These are phyloP conservation scores for Nomada ruficornis DNA, from an alignment of 2,888 invertebrate species.

Conservation along the genomic window DNA sequence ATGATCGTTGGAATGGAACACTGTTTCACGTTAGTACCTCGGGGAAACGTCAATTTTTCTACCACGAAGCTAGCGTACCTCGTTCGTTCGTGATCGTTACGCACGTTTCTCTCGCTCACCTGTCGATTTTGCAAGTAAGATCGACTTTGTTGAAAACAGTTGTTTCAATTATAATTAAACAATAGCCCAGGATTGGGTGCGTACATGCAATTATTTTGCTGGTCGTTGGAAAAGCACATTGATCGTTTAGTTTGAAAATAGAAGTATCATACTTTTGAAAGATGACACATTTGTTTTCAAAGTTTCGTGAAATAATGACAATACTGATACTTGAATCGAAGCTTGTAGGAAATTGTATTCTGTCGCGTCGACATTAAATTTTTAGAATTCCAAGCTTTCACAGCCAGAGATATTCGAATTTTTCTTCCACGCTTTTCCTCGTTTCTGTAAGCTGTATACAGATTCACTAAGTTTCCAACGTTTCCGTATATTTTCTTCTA, in stretches of 20 bases:
- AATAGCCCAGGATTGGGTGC: not conserved
- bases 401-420: no score
- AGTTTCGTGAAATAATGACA: no score
- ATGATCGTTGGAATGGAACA: conserved; percentile 33
- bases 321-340: no score
- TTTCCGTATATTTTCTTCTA: no score
- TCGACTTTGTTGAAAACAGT: not conserved
- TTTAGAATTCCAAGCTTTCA: no score
- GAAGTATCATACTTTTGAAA: not conserved
- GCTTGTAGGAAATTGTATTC: no score
- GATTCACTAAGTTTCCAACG: no score
- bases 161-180: not conserved
- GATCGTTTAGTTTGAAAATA: not conserved
- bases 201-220: not conserved
- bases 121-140: no score
- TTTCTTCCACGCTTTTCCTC: no score
- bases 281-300: no score
- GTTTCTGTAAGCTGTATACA: no score
- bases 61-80: conserved; percentile 29
- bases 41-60: conserved; percentile 20
- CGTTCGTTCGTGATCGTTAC: conserved; percentile 29
- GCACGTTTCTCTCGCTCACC: conserved; percentile 35
- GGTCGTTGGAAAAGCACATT: not conserved
- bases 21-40: not conserved
- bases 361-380: no score